A percentile compares a stretch with the other conserved stretches of the same genome.
phyloP scores from a whole-genome alignment of 2,888 invertebrate genomes.

The Drosophila kuntzei region DNA sequence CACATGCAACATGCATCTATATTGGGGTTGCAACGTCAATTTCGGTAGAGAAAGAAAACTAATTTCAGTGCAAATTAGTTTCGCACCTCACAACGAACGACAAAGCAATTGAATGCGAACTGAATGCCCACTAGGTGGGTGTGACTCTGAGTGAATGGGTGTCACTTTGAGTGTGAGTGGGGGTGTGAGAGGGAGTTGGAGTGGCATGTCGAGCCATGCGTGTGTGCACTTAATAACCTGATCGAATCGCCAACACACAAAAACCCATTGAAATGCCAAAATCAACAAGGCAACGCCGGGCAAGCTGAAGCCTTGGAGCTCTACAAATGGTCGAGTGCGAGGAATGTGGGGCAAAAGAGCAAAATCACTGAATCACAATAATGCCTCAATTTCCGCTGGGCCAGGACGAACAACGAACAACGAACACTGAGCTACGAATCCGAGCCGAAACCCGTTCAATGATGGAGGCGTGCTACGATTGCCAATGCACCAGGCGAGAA shows the following conservation, averaged over 20 bases:
- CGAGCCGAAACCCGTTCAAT: conserved; percentile 41
- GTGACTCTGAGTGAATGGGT: conserved; percentile 8
- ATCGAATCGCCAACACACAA: conserved; percentile 79
- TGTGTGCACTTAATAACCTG: conserved; percentile 81
- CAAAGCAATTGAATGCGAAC: conserved; percentile 71
- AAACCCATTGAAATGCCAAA: conserved; percentile 80
- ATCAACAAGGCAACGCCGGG: conserved; percentile 71
- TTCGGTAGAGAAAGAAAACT: conserved; percentile 75
- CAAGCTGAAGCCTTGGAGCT: conserved; percentile 14
- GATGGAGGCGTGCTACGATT: conserved; percentile 36
- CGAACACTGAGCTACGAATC: background rate
- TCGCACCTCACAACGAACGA: conserved; percentile 75
- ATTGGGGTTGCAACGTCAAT: conserved; percentile 63
- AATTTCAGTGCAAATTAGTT: conserved; percentile 82
- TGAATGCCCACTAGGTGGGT: conserved; percentile 47
- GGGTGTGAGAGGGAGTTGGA: conserved; percentile 5
- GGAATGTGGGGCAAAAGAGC: conserved; percentile 54
- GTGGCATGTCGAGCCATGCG: conserved; percentile 24
- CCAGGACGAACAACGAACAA: conserved; percentile 24
- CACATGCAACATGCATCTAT: conserved; percentile 54
- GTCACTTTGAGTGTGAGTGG: conserved; percentile 1
- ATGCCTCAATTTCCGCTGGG: conserved; percentile 81
- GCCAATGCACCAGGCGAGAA: conserved; percentile 18
- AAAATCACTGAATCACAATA: conserved; percentile 80
- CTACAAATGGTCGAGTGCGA: conserved; percentile 12